Evolutionary conservation across 2,888 invertebrate species (phyloP), one percentile per base, ranked within the genome.

Genomic region (Agrotis ipsilon): DNA sequence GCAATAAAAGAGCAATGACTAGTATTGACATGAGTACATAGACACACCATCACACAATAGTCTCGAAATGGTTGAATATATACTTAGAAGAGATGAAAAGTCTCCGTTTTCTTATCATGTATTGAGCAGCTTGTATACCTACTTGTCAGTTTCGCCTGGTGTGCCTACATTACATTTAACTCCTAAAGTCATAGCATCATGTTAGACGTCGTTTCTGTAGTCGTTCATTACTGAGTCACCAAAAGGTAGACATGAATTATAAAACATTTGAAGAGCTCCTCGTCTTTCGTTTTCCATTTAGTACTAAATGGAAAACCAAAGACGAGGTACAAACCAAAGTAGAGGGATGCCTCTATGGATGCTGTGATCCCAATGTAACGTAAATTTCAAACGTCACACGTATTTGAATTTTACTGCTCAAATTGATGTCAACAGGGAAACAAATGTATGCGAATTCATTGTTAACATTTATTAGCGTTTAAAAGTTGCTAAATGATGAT

Each of bases 171-270:
- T 1, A 39, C 39, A 49, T 21, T n/a, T 16, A 46, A 24, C 48
- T 60, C 24, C 58, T 66, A 64, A 70, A 49, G 32, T 24, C 32
- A 49, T 39, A 61, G 62, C n/a, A 48, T 16, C 39, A 46, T 72
- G n/a, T 63, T 54, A 21, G 11, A 14, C 27, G 57, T 55, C 32
- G 43, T 64, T 5, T 39, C 11, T 11, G 39, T 39, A 39, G 39
- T 39, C 27, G 39, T 21, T 48, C 57, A 59, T 63, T 59, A 48
- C 45, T n/a, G 49, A 9, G 19, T 51, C 27, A 2, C 43, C 45
- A 24, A 14, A 18, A 55, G 54, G 24, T 57, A 1, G 9, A 14
- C 48, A 43, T 21, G 21, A 5, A 19, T 39, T n/a, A 51, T 55
- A 60, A 24, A 55, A 60, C 4, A 5, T 32, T 55, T 32, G 55